A percentile compares a stretch with the other conserved stretches of the same genome.
Conservation (phyloP, 2,888 invertebrate species). For the Coecobrya sp. region DNA sequence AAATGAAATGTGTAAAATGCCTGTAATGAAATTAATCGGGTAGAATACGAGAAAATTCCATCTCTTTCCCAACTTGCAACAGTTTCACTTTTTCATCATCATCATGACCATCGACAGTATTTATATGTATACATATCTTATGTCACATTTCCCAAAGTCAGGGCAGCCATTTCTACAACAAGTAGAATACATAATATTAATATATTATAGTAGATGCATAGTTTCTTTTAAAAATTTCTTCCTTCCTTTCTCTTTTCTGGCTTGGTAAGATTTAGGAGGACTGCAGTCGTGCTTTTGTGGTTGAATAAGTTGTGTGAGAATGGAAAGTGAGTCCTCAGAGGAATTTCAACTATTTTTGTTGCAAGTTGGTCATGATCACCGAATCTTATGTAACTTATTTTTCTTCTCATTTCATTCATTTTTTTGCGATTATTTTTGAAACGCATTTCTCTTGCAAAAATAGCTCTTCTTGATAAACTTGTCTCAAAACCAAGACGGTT, state of each 20-base stretch:
- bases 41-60: neutral
- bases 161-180: neutral
- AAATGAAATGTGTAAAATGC: neutral
- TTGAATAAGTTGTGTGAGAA: neutral
- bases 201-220: no score
- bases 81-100: no score
- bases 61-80: neutral
- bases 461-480: neutral
- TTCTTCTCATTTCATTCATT: neutral
- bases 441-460: neutral
- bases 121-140: no score
- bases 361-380: neutral
- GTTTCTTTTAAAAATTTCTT: neutral
- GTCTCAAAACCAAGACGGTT: neutral
- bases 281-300: neutral
- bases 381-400: neutral
- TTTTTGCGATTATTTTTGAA: neutral
- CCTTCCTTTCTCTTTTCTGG: neutral
- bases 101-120: no score
- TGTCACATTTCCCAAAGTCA: no score
- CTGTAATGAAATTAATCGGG: conserved; percentile 7
- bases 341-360: conserved; percentile 17
- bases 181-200: no score
- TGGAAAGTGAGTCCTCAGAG: neutral
- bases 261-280: no score